Base-by-base conservation (phyloP, 92 coral and sea anemone genomes). In the Epizoanthus illoricatus region DNA sequence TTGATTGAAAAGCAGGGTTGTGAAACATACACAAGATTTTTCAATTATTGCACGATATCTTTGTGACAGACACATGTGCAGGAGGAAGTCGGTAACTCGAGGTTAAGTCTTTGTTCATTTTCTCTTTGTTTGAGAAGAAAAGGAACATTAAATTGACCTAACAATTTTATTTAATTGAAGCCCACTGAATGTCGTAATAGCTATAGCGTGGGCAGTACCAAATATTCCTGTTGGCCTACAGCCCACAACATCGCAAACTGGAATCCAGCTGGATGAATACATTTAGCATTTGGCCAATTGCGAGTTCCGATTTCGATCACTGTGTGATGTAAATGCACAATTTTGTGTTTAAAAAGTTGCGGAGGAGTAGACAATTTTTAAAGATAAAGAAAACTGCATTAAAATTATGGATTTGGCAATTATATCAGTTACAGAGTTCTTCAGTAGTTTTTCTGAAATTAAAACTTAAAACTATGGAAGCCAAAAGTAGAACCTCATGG, bases 161-260 rank as follows among this genome's bases (percentile, higher is more conserved):
- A 20, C 7, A 52, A 52, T 52, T 52, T 42, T 41, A 61, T 78
- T 12, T 61, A 17, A 57, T 60, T 62, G 23, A 5, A 40, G 16
- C 43, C 55, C 65, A 55, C 13, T 24, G 5, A 61, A 62, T 20
- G 69, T 33, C 66, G 80, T 49, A 58, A 76, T 0, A 18, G 70
- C 71, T 36, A 76, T 0, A 18, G 70, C 71, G 82, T 78, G 71
- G 82, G 82, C 81, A 75, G 67, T 33, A 54, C n/a, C 28, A 39
- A 28, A 9, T 13, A 9, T 52, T 52, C 12, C 54, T 45, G 58
- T 43, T 43, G 21, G 56, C 42, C 5, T 9, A 7, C 13, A 4
- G 59, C 82, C 70, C 70, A 78, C 82, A 58, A 8, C 67, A 41
- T 12, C 45, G 11, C 8, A 16, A 21, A 42, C 56, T 55, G 5